Base-by-base conservation (phyloP, 2,113 vertebrate species). In the Myotis brandtii region DNA sequence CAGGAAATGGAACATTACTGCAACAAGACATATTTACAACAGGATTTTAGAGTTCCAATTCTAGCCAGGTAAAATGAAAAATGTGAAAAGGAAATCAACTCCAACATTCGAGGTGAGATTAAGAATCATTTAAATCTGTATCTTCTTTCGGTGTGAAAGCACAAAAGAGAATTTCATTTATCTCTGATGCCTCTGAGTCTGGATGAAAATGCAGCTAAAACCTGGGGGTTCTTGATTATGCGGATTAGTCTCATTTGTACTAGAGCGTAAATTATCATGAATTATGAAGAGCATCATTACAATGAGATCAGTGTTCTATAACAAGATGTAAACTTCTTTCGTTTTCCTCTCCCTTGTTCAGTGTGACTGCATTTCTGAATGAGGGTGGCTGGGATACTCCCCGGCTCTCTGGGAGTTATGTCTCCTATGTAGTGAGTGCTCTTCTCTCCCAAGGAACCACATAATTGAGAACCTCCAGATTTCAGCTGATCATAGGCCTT, bases 31-130 rank as follows among this genome's bases (percentile, higher is more conserved):
- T 50, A 83, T 25, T 85, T 80, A 77, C 18, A 95, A 40, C 5
- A 59, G 40, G 9, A 76, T 89, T 86, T 88, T 37, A 30, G 67
- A 83, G 43, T 75, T 81, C n/a, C 5, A 91, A 2, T 86, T 87
- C 20, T 92, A 82, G 40, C 25, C 46, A 90, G 64, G 46, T 85
- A 72, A 95, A 77, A 92, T 86, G 21, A 52, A 34, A 92, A 92
- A 21, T 80, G 17, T 52, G 13, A 81, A 80, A 81, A 92, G 10
- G 76, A 81, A 81, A 92, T 77, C 62, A 34, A 27, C n/a, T 82
- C 23, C 95, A 56, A 87, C 4, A 73, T 59, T 81, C 73, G 75
- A 80, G 16, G 30, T 89, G 27, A 92, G 21, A 83, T 30, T 81
- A 40, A 87, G 25, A 79, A 81, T 6, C 76, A 50, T 56, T 77